Evolutionary conservation across 2,797 vertebrate genomes (phyloP), one percentile per base, ranked within the genome.

Genomic region (Tapera naevia): DNA sequence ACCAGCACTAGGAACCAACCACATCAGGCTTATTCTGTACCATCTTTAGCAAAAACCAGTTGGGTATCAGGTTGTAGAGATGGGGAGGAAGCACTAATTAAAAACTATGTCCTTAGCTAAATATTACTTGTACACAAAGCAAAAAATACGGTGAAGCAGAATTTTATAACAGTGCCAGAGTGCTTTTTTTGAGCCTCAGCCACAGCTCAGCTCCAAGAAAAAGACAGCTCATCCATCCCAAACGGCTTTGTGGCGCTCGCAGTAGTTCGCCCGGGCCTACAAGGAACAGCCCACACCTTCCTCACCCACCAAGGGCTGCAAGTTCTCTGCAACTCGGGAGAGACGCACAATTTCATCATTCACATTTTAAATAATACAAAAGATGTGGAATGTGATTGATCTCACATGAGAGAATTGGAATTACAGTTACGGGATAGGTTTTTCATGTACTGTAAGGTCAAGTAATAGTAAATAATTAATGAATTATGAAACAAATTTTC

Each of bases 391-490:
- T 35, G 83, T 88, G 93, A 96, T 88, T 94, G 91, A 96, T 95
- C 82, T 94, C 91, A 86, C 93, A 92, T 81, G 88, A 94, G 82
- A 91, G 91, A 93, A 89, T 2, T 78, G 94, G 93, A 92, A 95
- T 94, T 91, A 91, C 76, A 80, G 88, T 91, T 93, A 91, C 27
- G 81, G 74, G 84, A 80, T 45, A 58, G 75, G 10, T 35, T 93
- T 94, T 92, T 87, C 89, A 91, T 83, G 86, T 73, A 84, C 80
- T 64, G 48, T 95, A 89, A 96, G 94, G 95, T 94, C 94, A 95
- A 95, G 93, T 92, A 89, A 93, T 48, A 88, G 75, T 95, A 94
- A 96, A 97, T 96, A 96, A 96, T 96, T 95, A 97, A 96, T 93
- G 95, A 95, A 96, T 95, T 96, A 94, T 80, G 94, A 95, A 92